Evolutionary conservation across 2,113 vertebrate genomes (phyloP).

Genomic region (Genyomyrus donnyi): DNA sequence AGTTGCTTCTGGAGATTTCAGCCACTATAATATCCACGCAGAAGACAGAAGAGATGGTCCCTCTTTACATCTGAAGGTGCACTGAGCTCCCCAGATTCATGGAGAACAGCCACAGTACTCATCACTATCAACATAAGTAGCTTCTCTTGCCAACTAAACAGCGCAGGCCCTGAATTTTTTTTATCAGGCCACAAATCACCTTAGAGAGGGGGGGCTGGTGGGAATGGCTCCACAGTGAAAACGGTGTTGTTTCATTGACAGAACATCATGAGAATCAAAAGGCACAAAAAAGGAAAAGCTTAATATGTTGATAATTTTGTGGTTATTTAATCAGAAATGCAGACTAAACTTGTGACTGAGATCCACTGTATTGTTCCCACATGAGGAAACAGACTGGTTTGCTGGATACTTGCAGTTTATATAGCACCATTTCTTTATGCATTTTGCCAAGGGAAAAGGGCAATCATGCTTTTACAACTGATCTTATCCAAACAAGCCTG

Average conservation of each 20-base stretch:
- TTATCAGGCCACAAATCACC: slow-evolving; percentile 37
- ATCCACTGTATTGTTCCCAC: neutral
- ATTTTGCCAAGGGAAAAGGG: slow-evolving; percentile 17
- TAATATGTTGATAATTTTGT: slow-evolving; percentile 36
- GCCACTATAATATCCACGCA: neutral
- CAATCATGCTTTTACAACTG: slow-evolving; percentile 16
- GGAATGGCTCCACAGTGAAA: slow-evolving; percentile 27
- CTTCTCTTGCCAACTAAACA: slow-evolving; percentile 22
- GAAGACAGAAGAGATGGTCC: neutral
- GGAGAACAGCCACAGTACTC: neutral
- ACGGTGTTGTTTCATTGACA: slow-evolving; percentile 28
- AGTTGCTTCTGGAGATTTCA: neutral
- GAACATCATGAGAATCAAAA: slow-evolving; percentile 26
- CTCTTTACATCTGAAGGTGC: neutral
- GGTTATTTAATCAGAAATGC: slow-evolving; percentile 29
- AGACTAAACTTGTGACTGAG: neutral
- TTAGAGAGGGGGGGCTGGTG: slow-evolving; percentile 25
- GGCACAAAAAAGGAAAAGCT: slow-evolving; percentile 23
- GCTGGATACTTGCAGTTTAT: neutral
- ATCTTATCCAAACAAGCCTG: slow-evolving; percentile 31
- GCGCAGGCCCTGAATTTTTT: slow-evolving; percentile 33
- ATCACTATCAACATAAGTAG: slow-evolving; percentile 31
- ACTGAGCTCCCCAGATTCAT: neutral
- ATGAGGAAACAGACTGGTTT: neutral
- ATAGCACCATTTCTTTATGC: slow-evolving; percentile 11